These are phyloP conservation scores for Argyresthia albistria DNA, from an alignment of 2,888 invertebrate species.

Conservation along the genomic window DNA sequence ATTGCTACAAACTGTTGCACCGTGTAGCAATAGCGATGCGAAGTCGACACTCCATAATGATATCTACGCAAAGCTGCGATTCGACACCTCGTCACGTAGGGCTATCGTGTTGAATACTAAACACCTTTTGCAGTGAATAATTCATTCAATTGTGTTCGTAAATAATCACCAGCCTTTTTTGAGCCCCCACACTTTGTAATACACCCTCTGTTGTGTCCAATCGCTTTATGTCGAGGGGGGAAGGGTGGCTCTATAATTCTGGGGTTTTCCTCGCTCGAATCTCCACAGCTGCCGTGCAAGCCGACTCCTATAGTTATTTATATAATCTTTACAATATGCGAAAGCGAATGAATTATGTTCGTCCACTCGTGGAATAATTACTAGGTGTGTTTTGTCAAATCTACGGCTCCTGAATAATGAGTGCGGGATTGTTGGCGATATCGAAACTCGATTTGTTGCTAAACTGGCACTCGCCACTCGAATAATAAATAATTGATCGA, in stretches of 20 bases:
- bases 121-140: slow-evolving; percentile 29
- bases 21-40: no score
- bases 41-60: neutral
- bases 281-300: slow-evolving; percentile 3
- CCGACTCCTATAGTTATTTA: neutral
- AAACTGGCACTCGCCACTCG: neutral
- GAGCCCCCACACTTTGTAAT: slow-evolving; percentile 10
- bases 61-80: slow-evolving; percentile 6
- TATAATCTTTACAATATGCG: slow-evolving; percentile 16
- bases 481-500: no score
- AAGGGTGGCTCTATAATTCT: neutral
- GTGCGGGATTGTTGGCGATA: neutral
- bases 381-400: slow-evolving; percentile 8
- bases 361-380: slow-evolving; percentile 15
- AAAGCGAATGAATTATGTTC: slow-evolving; percentile 15
- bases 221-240: neutral
- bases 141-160: slow-evolving; percentile 27
- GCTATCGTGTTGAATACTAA: slow-evolving; percentile 33
- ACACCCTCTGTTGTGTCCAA: neutral
- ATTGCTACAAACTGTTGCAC: no score
- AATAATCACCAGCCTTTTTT: slow-evolving; percentile 14
- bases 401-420: slow-evolving; percentile 1
- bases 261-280: neutral
- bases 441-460: slow-evolving; percentile 1
- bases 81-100: slow-evolving; percentile 18